phyloP scores from a whole-genome alignment of 2,113 vertebrate genomes.

The Pachyramphus minor region DNA sequence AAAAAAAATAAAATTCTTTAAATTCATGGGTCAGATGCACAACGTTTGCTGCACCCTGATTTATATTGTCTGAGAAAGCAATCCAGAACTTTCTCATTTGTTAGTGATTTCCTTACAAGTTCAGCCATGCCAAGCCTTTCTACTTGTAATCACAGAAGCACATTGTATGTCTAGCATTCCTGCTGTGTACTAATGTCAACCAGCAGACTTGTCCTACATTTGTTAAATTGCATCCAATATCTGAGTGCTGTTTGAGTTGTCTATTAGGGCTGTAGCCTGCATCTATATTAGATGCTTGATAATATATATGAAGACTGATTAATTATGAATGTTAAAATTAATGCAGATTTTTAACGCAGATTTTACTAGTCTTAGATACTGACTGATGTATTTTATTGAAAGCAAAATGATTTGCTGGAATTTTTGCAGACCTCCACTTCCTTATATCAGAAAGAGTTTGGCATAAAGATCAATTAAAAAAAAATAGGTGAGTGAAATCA shows the following conservation, averaged over 20 bases:
- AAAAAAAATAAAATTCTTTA: background rate
- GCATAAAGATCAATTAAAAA: background rate
- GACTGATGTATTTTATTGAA: background rate
- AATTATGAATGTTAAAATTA: background rate
- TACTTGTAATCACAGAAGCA: background rate
- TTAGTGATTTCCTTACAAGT: background rate
- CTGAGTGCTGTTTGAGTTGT: background rate
- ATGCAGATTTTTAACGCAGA: background rate
- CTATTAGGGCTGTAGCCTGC: background rate
- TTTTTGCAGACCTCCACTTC: background rate
- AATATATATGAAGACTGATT: background rate
- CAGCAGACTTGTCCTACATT: background rate
- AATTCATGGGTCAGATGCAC: background rate
- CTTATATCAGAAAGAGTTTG: background rate
- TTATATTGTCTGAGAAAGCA: background rate
- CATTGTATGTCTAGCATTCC: background rate
- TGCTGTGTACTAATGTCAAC: background rate
- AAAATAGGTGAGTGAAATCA: background rate
- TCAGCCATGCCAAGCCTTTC: background rate
- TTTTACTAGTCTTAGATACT: background rate
- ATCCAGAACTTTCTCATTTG: background rate
- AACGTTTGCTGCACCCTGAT: background rate
- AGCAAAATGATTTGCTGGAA: background rate
- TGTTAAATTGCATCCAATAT: background rate
- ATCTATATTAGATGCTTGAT: background rate